Base-by-base conservation (phyloP, 2,888 invertebrate genomes). In the Elmis aenea region DNA sequence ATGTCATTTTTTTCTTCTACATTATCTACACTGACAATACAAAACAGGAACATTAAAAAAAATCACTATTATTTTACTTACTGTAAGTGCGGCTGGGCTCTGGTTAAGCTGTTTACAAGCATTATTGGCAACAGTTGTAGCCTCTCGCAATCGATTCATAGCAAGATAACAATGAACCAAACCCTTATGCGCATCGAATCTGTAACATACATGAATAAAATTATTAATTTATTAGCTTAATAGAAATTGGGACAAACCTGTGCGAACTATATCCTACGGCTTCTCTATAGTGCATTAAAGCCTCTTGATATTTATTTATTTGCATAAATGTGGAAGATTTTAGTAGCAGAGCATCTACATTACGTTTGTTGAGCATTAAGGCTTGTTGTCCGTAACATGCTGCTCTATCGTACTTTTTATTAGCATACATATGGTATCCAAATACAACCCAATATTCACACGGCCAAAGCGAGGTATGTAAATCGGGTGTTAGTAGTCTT, bases 111-210 rank as follows among this genome's bases (percentile, higher is more conserved):
- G 77, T 53, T 83, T 82, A 35, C 83, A 81, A 28, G 84, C 81
- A 59, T 77, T 76, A 10, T 78, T 76, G 1, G 86, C 85, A 57
- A 82, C 76, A 6, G 79, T 75, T 6, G 83, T 73, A 0, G 87
- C 88, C 57, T 88, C 88, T 54, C 83, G 71, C 14, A 77, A 66
- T 33, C 85, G 71, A 48, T 80, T 77, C 59, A 78, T 70, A 2
- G 78, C 77, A 22, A 84, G 66, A 55, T 85, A 85, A 59, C 83
- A 81, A 48, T 84, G 82, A 2, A 85, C 81, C 14, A 88, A 62
- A n/a, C 85, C 85, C 64, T 83, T 81, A 59, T 87, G 82, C 1
- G 83, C 76, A 59, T 89, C 89, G 60, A 76, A 83, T 42, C 83
- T 73, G 54, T 73, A 72, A 18, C n/a, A n/a, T n/a, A n/a, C n/a